Evolutionary conservation across 2,797 vertebrate genomes (phyloP).

Genomic region (Pygocentrus nattereri): DNA sequence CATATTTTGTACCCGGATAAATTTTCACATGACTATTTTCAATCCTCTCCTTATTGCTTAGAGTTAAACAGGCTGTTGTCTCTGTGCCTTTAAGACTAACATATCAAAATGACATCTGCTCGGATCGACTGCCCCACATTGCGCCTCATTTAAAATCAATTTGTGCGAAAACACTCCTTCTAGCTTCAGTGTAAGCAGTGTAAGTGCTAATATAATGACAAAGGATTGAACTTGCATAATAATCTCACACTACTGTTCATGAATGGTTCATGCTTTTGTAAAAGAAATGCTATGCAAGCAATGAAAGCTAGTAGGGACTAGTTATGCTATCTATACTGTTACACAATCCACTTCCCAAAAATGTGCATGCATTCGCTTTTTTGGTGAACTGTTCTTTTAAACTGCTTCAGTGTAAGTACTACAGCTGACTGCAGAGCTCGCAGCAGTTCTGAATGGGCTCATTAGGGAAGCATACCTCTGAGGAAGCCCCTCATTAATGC

Average conservation of each 20-base stretch:
- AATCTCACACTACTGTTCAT: not conserved
- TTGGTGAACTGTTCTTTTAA: not conserved
- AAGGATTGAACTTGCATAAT: not conserved
- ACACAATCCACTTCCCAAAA: not conserved
- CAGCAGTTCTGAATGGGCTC: not conserved
- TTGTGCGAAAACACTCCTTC: too few species aligned
- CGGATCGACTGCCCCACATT: too few species aligned
- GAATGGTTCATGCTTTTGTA: not conserved
- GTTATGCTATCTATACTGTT: not conserved
- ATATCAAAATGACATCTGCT: too few species aligned
- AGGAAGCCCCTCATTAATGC: constrained; percentile 13
- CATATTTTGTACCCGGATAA: too few species aligned
- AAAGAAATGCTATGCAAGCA: not conserved
- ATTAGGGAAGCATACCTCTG: not conserved
- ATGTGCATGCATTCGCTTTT: not conserved
- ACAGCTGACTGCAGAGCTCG: not conserved
- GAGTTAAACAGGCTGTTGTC: too few species aligned
- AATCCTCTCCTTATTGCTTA: too few species aligned
- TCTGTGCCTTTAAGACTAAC: too few species aligned
- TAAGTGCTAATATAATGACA: not conserved
- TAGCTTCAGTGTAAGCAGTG: too few species aligned
- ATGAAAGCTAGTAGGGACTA: not conserved
- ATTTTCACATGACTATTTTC: too few species aligned
- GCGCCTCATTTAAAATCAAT: too few species aligned
- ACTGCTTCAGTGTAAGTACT: not conserved